A percentile compares a stretch with the other conserved stretches of the same genome.
Evolutionary conservation across 2,888 invertebrate genomes (phyloP).

Genomic region (Lasioglossum vierecki): DNA sequence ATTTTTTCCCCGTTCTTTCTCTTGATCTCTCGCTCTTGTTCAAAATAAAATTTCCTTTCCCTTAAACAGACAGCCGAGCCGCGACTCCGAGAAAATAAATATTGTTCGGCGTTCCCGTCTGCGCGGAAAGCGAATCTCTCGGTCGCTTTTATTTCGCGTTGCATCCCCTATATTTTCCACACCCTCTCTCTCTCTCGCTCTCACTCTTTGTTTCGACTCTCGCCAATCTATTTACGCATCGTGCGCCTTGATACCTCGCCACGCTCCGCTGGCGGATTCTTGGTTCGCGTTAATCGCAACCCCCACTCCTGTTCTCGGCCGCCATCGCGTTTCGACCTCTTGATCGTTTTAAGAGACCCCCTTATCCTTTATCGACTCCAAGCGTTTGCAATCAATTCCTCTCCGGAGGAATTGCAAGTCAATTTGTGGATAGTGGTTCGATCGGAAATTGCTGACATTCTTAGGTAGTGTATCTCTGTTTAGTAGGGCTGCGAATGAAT

Average conservation of each 20-base stretch:
- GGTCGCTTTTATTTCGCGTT: slow-evolving; percentile 24
- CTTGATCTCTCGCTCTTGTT: too few relatives aligned
- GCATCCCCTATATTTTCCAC: not conserved
- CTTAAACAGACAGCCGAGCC: slow-evolving; percentile 35
- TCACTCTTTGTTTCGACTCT: not conserved
- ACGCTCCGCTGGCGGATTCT: slow-evolving; percentile 12
- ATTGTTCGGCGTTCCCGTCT: slow-evolving; percentile 35
- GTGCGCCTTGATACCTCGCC: not conserved
- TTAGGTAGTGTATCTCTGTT: too few relatives aligned
- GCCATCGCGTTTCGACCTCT: slow-evolving; percentile 7
- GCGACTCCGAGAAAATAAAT: slow-evolving; percentile 43
- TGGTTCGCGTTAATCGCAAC: slow-evolving; percentile 56
- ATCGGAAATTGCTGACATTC: too few relatives aligned
- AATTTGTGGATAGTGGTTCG: not conserved
- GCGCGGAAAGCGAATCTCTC: slow-evolving; percentile 30
- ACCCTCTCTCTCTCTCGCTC: not conserved
- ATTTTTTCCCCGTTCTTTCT: not conserved
- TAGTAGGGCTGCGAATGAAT: too few relatives aligned
- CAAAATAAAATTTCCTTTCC: slow-evolving; percentile 41
- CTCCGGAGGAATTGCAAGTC: not conserved
- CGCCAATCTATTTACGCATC: slow-evolving; percentile 10
- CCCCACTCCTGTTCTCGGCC: not conserved
- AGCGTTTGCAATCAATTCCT: not conserved
- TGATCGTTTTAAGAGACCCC: slow-evolving; percentile 43
- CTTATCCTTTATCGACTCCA: slow-evolving; percentile 35